Conservation (phyloP, 2,888 invertebrate genomes). For the Sesia apiformis region DNA sequence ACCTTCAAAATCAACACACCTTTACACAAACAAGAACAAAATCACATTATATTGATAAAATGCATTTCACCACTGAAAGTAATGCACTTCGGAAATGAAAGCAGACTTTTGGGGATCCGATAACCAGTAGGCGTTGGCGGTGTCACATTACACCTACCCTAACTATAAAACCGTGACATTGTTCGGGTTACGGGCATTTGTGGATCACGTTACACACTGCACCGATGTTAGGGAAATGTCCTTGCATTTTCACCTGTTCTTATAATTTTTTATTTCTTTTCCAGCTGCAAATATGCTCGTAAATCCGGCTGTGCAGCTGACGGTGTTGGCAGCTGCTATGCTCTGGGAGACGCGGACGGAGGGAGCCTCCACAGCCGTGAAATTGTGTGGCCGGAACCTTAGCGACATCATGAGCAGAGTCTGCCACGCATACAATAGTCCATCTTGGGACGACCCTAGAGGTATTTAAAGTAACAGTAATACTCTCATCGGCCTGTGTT, state of each 20-base stretch:
- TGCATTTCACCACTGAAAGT: conserved; percentile 35
- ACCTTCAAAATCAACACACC: background rate
- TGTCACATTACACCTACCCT: conserved; percentile 60
- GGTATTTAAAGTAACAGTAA: background rate
- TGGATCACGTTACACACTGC: conserved; percentile 19
- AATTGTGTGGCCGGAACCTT: conserved; percentile 57
- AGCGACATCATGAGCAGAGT: conserved; percentile 59
- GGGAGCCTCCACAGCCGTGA: conserved; percentile 40
- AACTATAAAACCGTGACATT: conserved; percentile 50
- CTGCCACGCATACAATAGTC: conserved; percentile 62
- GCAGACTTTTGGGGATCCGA: conserved; percentile 31
- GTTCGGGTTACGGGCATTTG: conserved; percentile 52
- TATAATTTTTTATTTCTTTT: conserved; percentile 9
- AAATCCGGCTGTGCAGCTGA: conserved; percentile 37
- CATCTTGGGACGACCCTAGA: conserved; percentile 42
- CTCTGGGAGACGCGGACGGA: conserved; percentile 35
- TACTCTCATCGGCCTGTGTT: too few species aligned
- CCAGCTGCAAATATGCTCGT: conserved; percentile 40
- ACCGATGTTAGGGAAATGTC: background rate
- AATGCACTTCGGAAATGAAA: conserved; percentile 68
- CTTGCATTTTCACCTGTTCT: background rate
- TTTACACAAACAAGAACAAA: background rate
- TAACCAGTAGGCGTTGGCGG: conserved; percentile 44
- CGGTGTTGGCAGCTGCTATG: conserved; percentile 34
- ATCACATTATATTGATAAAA: conserved; percentile 23